A percentile compares a stretch with the other conserved stretches of the same genome.
These are phyloP conservation scores for Calcarius lapponicus DNA, from an alignment of 2,797 vertebrate genomes.

Conservation along the genomic window DNA sequence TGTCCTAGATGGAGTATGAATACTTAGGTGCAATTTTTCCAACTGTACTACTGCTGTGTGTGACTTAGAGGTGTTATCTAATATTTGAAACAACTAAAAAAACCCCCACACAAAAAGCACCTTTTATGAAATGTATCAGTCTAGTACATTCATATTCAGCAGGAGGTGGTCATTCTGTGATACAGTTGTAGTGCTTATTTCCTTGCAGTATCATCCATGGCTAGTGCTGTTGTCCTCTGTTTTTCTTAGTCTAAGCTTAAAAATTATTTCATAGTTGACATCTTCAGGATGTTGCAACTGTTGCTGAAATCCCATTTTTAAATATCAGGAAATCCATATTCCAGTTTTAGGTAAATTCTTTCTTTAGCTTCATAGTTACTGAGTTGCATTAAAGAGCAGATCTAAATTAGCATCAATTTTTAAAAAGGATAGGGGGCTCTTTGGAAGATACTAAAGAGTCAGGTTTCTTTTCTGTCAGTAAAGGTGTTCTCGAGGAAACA, in stretches of 20 bases:
- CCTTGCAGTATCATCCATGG: neutral
- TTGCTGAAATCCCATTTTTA: neutral
- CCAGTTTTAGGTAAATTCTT: neutral
- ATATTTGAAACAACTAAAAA: neutral
- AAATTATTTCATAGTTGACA: neutral
- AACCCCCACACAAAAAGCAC: accelerated
- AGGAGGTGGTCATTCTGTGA: neutral
- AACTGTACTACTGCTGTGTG: neutral
- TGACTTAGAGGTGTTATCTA: neutral
- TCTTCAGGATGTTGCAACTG: neutral
- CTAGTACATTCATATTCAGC: neutral
- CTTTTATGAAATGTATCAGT: neutral
- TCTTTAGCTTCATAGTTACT: neutral
- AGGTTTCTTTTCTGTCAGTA: neutral
- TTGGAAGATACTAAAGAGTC: neutral
- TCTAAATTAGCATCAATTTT: neutral
- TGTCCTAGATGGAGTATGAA: neutral
- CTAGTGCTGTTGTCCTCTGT: neutral
- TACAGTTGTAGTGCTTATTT: neutral
- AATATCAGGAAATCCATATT: neutral
- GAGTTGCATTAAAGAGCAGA: neutral
- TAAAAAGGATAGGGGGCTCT: neutral
- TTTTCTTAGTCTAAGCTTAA: neutral
- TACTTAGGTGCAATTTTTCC: neutral
- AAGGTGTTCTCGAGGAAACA: neutral